Base-by-base conservation (phyloP, 2,888 invertebrate species). In the Oscheius onirici region DNA sequence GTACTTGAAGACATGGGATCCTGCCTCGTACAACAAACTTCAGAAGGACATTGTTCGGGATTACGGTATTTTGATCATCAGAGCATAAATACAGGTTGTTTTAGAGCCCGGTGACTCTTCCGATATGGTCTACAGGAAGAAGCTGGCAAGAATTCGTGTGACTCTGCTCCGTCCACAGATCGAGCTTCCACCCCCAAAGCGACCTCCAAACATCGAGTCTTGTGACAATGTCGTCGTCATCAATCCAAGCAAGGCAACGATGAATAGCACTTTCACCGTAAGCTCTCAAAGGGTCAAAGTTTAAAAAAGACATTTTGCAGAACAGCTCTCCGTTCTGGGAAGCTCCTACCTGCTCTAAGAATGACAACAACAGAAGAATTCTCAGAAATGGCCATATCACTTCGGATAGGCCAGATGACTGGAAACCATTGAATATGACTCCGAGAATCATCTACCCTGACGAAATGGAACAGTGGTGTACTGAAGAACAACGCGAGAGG, bases 281-380 rank as follows among this genome's bases (percentile, higher is more conserved):
- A 40, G 67, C 22, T 24, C 5, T 55, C 6, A 44, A n/a, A n/a
- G n/a, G n/a, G n/a, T 2, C 3, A 15, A 34, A 10, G 3, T 28
- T 41, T 61, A 8, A 43, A 22, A 11, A 17, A 6, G 6, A 40
- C 58, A 17, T 28, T 43, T 46, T 63, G 8, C 20, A 68, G 68
- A 41, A 6, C 28, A 28, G 43, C 22, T 68, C 68, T 44, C 68
- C 68, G n/a, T 68, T 57, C 46, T 68, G 68, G 68, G 55, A 44
- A 57, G 68, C 55, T n/a, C 46, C 68, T 57, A 20, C 55, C 5
- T 10, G 13, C 24, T 28, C 26, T 24, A 28, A n/a, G n/a, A 13
- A 22, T 24, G 34, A 55, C 6, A 10, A 26, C 54, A 26, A 55
- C n/a, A 55, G 26, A n/a, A 55, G 54, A 11, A 13, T 55, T 22